Evolutionary conservation across 2,797 vertebrate species (phyloP).

Genomic region (Lates japonicus): DNA sequence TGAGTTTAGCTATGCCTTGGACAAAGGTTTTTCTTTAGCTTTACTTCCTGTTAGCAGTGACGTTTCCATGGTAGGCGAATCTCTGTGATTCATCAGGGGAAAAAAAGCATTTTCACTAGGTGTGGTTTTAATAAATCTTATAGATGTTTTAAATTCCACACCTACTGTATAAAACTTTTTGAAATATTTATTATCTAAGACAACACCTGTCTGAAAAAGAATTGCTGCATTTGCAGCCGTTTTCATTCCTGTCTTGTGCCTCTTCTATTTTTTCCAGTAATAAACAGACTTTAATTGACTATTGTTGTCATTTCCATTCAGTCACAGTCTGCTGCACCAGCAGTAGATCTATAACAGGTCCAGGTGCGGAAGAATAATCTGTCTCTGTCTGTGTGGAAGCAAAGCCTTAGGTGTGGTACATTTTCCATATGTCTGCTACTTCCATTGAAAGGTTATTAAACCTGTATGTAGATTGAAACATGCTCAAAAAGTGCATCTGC

Average conservation of each 20-base stretch:
- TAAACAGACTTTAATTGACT: slow-evolving; percentile 41
- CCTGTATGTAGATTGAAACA: background rate
- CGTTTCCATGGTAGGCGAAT: background rate
- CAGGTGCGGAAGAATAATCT: slow-evolving; percentile 41
- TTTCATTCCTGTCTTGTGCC: background rate
- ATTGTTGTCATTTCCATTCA: slow-evolving; percentile 40
- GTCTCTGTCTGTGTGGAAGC: slow-evolving; percentile 2
- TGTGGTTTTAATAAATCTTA: background rate
- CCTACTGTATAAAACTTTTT: background rate
- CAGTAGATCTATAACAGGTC: slow-evolving; percentile 20
- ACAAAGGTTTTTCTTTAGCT: background rate
- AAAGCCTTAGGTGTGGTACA: background rate
- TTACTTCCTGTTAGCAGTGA: background rate
- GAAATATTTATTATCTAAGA: background rate
- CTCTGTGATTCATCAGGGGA: background rate
- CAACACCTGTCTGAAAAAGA: background rate
- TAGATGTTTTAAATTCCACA: background rate
- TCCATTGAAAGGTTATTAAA: slow-evolving; percentile 9
- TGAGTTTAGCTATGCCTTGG: background rate
- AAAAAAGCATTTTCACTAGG: background rate
- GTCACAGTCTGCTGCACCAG: slow-evolving; percentile 36
- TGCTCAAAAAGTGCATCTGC: background rate
- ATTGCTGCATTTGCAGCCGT: slow-evolving; percentile 18
- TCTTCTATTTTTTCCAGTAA: slow-evolving; percentile 1
- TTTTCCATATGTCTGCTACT: slow-evolving; percentile 2